These are phyloP conservation scores for Sceloporus undulatus DNA, from an alignment of 2,113 vertebrate species.

Conservation along the genomic window DNA sequence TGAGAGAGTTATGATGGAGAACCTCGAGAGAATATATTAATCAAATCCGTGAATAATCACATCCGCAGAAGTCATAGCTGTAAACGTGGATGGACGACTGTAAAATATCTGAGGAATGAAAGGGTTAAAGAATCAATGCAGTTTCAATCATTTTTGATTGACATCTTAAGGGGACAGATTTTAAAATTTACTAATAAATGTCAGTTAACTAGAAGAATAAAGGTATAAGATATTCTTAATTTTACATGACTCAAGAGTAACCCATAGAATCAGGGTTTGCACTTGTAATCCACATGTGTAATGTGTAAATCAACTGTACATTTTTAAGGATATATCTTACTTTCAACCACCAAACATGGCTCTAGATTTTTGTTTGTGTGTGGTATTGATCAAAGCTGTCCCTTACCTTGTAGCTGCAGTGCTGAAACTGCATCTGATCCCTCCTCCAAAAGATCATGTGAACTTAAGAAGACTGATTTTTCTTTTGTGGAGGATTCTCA, in stretches of 20 bases:
- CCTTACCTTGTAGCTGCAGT: conserved; percentile 85
- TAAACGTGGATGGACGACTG: no score
- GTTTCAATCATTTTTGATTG: background rate
- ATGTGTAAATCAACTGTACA: background rate
- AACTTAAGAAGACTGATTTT: conserved; percentile 80
- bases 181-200: background rate
- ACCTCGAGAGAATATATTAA: no score
- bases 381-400: conserved; percentile 50
- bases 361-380: background rate
- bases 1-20: no score
- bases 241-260: background rate
- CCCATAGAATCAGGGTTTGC: background rate
- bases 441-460: conserved; percentile 80
- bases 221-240: background rate
- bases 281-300: background rate
- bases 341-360: background rate
- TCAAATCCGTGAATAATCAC: no score
- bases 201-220: background rate
- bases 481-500: conserved; percentile 74
- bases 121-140: background rate
- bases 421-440: conserved; percentile 82
- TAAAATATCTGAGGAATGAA: background rate
- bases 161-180: background rate
- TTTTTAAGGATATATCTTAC: background rate
- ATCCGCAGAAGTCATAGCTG: no score